Conservation (phyloP, 2,113 vertebrate genomes). For the Nothoprocta perdicaria region DNA sequence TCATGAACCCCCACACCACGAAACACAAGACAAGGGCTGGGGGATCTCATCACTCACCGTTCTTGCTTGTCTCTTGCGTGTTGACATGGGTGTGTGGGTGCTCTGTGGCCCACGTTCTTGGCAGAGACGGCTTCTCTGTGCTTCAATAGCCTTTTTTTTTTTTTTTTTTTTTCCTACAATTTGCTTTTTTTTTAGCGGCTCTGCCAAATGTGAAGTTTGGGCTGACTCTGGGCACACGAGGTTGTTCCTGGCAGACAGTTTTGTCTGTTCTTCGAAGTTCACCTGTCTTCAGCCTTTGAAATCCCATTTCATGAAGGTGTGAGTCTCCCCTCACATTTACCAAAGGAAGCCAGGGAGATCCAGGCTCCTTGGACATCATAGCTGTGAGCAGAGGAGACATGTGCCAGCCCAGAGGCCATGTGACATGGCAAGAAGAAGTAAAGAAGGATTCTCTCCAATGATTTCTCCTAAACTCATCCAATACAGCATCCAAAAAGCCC, state of each 20-base stretch:
- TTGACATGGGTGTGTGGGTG: no score
- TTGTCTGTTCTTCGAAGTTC: background rate
- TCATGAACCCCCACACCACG: background rate
- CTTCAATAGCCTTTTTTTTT: background rate
- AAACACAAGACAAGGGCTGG: background rate
- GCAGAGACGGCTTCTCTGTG: accelerated
- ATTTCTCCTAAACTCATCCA: background rate
- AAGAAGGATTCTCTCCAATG: background rate
- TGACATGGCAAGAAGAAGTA: background rate
- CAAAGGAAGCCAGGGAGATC: background rate
- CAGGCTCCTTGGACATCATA: accelerated
- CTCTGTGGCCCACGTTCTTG: background rate
- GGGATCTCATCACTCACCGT: background rate
- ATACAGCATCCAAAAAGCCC: background rate
- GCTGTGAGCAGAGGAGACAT: background rate
- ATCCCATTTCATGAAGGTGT: accelerated
- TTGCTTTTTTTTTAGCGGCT: accelerated
- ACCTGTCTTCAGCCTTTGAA: background rate
- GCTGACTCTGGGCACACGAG: background rate
- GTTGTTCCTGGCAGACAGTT: background rate
- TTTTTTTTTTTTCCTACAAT: background rate
- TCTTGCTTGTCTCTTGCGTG: background rate
- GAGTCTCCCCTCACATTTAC: background rate
- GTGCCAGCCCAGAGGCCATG: accelerated
- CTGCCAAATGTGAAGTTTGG: background rate